Evolutionary conservation across 37 sponge, comb jelly and placozoan genomes (phyloP), one percentile per base, ranked within the genome.

Genomic region (Axinella damicornis): DNA sequence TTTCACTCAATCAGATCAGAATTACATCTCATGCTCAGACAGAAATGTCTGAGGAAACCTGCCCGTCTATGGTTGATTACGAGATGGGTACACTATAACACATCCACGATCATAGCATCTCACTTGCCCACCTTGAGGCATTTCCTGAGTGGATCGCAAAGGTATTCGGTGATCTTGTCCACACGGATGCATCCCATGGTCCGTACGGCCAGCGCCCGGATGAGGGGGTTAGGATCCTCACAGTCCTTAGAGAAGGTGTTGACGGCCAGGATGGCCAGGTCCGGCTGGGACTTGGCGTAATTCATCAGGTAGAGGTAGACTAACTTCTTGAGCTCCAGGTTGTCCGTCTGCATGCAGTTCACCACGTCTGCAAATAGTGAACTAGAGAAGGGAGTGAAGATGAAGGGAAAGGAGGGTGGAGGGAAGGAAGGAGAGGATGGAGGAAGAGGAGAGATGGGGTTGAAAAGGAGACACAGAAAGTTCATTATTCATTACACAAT

Each of bases 241-340:
- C 96, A 97, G 63, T 97, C 94, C 84, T 95, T 95, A 73, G 95
- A 92, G 79, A 98, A 98, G 38, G 99, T 98, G 92, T 98, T 98
- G 74, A 98, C 99, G 68, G 99, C 97, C 55, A 98, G 87, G 53
- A 98, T 96, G 28, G 99, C 95, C 27, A 97, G 83, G 86, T 97
- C 97, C 0, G 97, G 97, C 72, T 97, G 98, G 28, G 96, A 88
- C 81, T 98, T 98, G 61, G 99, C 99, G 77, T 98, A 98, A 92
- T 98, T 98, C 95, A 98, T 94, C 52, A 98, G 92, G 83, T 98
- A 98, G 35, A 98, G 92, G 65, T 98, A 98, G 70, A 98, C 99
- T 72, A 98, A 86, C 52, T 98, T 98, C 90, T 98, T 98, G 71
- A 98, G 92, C 85, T 98, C 99, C 66, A 98, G 84, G 74, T 96